Evolutionary conservation across 2,113 vertebrate genomes (phyloP).

Genomic region (Eublepharis macularius): DNA sequence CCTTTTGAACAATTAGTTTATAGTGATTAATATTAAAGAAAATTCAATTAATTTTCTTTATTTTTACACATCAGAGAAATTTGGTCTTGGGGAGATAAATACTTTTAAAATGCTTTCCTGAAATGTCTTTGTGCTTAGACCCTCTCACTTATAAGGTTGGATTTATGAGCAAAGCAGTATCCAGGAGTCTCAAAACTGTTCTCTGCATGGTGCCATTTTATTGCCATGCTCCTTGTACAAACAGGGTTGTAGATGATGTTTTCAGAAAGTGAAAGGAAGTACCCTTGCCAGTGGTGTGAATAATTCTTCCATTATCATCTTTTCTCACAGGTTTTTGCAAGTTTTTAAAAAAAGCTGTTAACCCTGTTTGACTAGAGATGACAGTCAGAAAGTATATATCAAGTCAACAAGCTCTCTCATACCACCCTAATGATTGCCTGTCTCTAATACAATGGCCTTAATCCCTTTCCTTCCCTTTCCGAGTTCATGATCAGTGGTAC

Average conservation of each 20-base stretch:
- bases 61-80: neutral
- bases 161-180: too few species aligned
- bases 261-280: neutral
- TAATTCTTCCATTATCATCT: neutral
- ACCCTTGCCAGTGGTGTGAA: neutral
- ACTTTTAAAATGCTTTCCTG: neutral
- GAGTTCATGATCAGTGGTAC: neutral
- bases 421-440: neutral
- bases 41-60: slow-evolving; percentile 29
- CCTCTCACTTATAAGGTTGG: slow-evolving; percentile 29
- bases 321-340: neutral
- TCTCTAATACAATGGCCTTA: neutral
- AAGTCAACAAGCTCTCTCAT: neutral
- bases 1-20: slow-evolving; percentile 13
- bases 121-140: neutral
- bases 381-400: neutral
- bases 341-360: neutral
- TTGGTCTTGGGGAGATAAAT: slow-evolving; percentile 31
- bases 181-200: neutral
- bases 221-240: neutral
- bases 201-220: neutral
- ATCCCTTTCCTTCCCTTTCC: neutral
- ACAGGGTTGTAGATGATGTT: neutral
- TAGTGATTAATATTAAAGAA: slow-evolving; percentile 52
- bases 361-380: neutral